Base-by-base conservation (phyloP, 2,888 invertebrate genomes). In the Clusia tigrina region DNA sequence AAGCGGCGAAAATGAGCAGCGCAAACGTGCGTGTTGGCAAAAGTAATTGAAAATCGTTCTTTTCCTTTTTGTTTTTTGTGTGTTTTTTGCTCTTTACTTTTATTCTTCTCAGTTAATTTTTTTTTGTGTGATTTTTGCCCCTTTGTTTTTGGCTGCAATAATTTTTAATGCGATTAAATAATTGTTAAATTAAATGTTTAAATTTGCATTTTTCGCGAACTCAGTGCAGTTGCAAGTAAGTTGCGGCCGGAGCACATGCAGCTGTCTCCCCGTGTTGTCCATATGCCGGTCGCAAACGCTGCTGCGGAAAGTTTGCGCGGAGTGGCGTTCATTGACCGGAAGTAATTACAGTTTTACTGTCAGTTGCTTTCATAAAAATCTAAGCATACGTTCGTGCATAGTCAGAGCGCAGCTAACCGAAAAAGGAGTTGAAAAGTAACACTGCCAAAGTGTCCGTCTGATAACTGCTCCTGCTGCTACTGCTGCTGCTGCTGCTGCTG, bases 11-110 rank as follows among this genome's bases (percentile, higher is more conserved):
- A 53, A 25, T 25, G 53, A 53, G 18, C 25, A 32, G 37, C 20
- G 25, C 72, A 74, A 73, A 73, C 74, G 74, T 74, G 74, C 74
- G 76, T 74, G 76, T 69, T n/a, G 68, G 70, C 68, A 71, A 72
- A 72, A 72, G 74, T 74, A 74, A 74, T 74, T 76, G 74, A 74
- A 74, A 74, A 76, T 74, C 76, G 74, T 74, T 63, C 62, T 63
- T 63, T 25, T 25, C 54, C 17, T 12, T 24, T 22, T 23, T 53
- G 12, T 42, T 42, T 20, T 22, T 17, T 24, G 25, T 3, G n/a
- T 15, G 12, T 48, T 51, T 3, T 22, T 24, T 53, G 46, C n/a
- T n/a, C n/a, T n/a, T n/a, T n/a, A n/a, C n/a, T n/a, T n/a, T n/a
- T n/a, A n/a, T n/a, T n/a, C n/a, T n/a, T n/a, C n/a, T n/a, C n/a